phyloP scores from a whole-genome alignment of 2,888 invertebrate genomes.

The Lapara coniferarum region DNA sequence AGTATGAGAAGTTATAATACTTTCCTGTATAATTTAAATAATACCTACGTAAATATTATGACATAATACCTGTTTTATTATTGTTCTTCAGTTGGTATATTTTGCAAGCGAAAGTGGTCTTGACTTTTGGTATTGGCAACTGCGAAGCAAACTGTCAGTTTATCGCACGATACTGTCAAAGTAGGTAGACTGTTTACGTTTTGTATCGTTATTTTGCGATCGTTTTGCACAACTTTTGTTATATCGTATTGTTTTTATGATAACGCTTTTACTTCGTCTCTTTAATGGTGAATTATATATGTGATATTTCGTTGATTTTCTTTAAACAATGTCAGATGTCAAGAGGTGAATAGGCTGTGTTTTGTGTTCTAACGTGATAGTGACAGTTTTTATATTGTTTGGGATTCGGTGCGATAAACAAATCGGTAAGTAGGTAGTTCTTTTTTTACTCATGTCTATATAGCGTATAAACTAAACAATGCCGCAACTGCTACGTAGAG shows the following conservation, averaged over 20 bases:
- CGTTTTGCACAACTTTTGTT: constrained; percentile 79
- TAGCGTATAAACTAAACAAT: constrained; percentile 39
- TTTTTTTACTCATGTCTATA: constrained; percentile 50
- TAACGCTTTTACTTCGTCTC: constrained; percentile 65
- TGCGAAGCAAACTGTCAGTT: constrained; percentile 68
- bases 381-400: constrained; percentile 81
- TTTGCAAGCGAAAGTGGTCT: constrained; percentile 68
- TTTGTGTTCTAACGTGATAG: constrained; percentile 77
- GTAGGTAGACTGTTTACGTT: constrained; percentile 82
- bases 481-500: constrained; percentile 47
- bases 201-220: constrained; percentile 81
- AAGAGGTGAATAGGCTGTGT: constrained; percentile 80
- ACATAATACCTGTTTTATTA: constrained; percentile 8
- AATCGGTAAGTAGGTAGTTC: constrained; percentile 77
- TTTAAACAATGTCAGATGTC: constrained; percentile 79
- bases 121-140: constrained; percentile 62
- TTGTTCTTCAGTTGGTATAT: constrained; percentile 33
- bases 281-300: constrained; percentile 66
- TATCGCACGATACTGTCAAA: constrained; percentile 78
- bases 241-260: constrained; percentile 77
- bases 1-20: neutral
- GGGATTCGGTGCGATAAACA: constrained; percentile 78
- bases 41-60: neutral
- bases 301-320: constrained; percentile 60
- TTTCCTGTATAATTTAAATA: neutral